Evolutionary conservation across 2,888 invertebrate species (phyloP).

Genomic region (Euplagia quadripunctaria): DNA sequence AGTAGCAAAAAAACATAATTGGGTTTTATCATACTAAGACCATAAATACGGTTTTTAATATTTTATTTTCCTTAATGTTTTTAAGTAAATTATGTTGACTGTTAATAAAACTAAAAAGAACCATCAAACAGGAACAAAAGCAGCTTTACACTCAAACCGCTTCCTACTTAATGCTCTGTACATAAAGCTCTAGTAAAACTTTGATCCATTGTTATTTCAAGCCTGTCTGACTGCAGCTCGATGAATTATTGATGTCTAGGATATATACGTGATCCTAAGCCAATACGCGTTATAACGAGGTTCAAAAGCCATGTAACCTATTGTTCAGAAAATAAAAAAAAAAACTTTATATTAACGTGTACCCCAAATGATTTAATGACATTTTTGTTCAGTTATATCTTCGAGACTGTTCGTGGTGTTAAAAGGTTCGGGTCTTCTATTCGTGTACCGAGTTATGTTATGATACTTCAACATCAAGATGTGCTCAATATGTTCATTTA

Average conservation of each 20-base stretch:
- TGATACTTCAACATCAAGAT: conserved; percentile 64
- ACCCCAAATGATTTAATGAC: not conserved
- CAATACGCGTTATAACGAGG: conserved; percentile 57
- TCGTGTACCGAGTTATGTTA: conserved; percentile 56
- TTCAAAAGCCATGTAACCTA: conserved; percentile 36
- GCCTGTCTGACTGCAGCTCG: conserved; percentile 68
- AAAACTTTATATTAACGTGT: not conserved
- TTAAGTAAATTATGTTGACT: no score
- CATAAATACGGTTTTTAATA: no score
- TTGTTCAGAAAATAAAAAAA: not conserved
- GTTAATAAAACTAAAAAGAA: not conserved
- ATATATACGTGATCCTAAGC: conserved; percentile 75
- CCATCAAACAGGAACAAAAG: not conserved
- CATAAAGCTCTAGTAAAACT: conserved; percentile 66
- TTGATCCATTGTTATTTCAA: conserved; percentile 82
- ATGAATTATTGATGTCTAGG: conserved; percentile 82
- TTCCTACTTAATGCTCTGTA: conserved; percentile 34
- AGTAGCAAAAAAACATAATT: no score
- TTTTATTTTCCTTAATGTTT: no score
- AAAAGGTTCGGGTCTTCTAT: conserved; percentile 17
- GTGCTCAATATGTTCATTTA: conserved; percentile 69
- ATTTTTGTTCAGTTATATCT: not conserved
- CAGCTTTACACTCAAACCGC: conserved; percentile 26
- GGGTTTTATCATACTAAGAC: no score
- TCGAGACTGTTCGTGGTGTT: not conserved